phyloP scores from a whole-genome alignment of 2,888 invertebrate species.

The Spicauda simplicius region DNA sequence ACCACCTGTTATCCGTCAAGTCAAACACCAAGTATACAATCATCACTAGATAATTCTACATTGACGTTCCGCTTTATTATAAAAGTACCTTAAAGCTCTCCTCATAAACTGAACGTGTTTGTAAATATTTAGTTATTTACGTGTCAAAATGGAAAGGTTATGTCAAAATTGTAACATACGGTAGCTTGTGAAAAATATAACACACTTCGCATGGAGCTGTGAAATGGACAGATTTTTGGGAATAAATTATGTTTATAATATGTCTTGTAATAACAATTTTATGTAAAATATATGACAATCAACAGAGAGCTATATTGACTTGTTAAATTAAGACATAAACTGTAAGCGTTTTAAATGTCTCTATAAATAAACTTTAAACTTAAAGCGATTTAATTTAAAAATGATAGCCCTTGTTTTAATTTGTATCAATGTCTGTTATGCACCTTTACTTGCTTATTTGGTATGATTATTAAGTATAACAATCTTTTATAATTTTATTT shows the following conservation, averaged over 20 bases:
- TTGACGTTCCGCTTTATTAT: neutral
- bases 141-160: slow-evolving; percentile 58
- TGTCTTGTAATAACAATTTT: neutral
- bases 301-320: neutral
- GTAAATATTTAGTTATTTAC: slow-evolving; percentile 38
- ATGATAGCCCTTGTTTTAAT: too few relatives aligned
- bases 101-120: neutral
- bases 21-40: too few relatives aligned
- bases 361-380: too few relatives aligned
- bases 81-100: neutral
- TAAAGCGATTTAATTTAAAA: too few relatives aligned
- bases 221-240: neutral
- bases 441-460: too few relatives aligned
- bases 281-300: neutral
- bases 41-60: too few relatives aligned
- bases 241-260: neutral
- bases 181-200: slow-evolving; percentile 20
- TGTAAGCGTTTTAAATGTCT: neutral
- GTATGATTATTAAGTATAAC: too few relatives aligned
- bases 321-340: neutral
- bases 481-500: too few relatives aligned
- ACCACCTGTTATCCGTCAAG: too few relatives aligned
- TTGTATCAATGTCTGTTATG: too few relatives aligned
- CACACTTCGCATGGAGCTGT: slow-evolving; percentile 13
- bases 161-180: slow-evolving; percentile 53